Evolutionary conservation across 2,113 vertebrate genomes (phyloP).

Genomic region (Seriola quinqueradiata): DNA sequence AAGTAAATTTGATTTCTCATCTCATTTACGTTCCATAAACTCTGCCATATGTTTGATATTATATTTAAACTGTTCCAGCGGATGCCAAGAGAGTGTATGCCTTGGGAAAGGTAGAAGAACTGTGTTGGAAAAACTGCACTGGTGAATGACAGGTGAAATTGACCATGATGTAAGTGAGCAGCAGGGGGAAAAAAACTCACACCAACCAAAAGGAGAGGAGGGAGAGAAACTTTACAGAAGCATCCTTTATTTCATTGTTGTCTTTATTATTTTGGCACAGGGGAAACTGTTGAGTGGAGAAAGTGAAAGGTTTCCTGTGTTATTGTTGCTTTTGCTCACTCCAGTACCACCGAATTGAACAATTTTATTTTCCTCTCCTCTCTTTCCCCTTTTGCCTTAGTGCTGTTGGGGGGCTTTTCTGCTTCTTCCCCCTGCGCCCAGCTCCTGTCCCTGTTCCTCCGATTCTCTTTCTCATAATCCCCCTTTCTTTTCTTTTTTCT

Average conservation of each 20-base stretch:
- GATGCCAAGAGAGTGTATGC: constrained; percentile 51
- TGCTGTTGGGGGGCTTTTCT: not conserved
- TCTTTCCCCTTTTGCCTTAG: constrained; percentile 35
- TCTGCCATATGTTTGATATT: constrained; percentile 84
- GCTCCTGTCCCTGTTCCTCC: constrained; percentile 13
- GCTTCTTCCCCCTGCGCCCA: not conserved
- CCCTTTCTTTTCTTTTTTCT: not conserved
- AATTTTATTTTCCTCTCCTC: constrained; percentile 49
- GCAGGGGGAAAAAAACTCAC: constrained; percentile 5
- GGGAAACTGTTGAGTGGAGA: constrained; percentile 54
- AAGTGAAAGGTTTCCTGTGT: constrained; percentile 63
- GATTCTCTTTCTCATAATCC: constrained; percentile 44
- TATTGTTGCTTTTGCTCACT: constrained; percentile 58
- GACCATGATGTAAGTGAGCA: constrained; percentile 50
- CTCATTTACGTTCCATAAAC: constrained; percentile 83
- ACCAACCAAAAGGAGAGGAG: constrained; percentile 15
- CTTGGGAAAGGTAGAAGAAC: constrained; percentile 66
- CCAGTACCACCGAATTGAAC: constrained; percentile 43
- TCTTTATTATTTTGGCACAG: constrained; percentile 67
- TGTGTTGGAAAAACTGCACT: constrained; percentile 55
- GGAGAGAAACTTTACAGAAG: constrained; percentile 39
- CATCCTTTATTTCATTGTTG: constrained; percentile 50
- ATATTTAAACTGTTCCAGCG: constrained; percentile 80
- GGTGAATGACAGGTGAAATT: constrained; percentile 77
- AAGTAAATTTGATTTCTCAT: constrained; percentile 85